phyloP scores from a whole-genome alignment of 2,113 vertebrate genomes.

The Petroica traversi region DNA sequence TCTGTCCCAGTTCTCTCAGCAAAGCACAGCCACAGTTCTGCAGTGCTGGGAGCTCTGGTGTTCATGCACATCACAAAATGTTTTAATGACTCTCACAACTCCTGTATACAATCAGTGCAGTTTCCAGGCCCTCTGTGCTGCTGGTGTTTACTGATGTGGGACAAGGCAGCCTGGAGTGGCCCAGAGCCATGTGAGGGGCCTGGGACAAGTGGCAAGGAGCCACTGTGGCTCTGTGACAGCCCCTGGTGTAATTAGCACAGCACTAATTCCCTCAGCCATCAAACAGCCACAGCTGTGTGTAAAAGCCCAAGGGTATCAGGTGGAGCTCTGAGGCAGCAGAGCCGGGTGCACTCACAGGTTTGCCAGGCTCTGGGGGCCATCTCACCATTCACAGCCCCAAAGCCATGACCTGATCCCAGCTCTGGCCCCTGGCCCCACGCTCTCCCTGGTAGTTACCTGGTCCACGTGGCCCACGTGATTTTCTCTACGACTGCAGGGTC shows the following conservation, averaged over 20 bases:
- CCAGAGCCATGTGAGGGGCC: accelerated
- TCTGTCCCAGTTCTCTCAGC: neutral
- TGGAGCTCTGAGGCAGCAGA: neutral
- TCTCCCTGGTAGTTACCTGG: constrained; percentile 76
- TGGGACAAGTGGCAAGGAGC: neutral
- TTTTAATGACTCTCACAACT: neutral
- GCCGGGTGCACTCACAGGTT: accelerated
- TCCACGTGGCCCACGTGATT: constrained; percentile 98
- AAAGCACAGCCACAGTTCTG: neutral
- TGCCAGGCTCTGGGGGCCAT: no score
- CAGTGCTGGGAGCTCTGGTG: no score
- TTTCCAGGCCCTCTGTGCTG: neutral
- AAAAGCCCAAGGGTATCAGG: neutral
- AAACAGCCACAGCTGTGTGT: no score
- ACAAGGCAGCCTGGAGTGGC: neutral
- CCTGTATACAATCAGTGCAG: accelerated
- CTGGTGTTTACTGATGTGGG: neutral
- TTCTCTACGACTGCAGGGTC: constrained; percentile 82
- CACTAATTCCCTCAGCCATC: neutral
- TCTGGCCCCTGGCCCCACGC: neutral
- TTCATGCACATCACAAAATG: accelerated
- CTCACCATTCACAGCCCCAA: neutral
- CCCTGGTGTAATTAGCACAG: neutral
- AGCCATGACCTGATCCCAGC: neutral
- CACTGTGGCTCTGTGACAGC: neutral